Evolutionary conservation across 2,113 vertebrate species (phyloP), one percentile per base, ranked within the genome.

Genomic region (Cebus imitator): DNA sequence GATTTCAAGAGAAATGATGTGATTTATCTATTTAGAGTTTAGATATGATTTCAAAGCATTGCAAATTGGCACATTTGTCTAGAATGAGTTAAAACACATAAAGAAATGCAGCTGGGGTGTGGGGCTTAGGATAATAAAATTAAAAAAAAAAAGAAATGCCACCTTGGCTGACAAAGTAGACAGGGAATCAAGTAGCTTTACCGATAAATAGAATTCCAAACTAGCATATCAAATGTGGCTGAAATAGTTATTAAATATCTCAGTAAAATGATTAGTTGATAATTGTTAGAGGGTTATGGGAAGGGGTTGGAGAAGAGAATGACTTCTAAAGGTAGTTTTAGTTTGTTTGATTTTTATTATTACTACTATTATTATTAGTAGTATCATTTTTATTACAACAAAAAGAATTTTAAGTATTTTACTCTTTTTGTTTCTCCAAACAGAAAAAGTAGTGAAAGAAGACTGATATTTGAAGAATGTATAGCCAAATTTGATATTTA

Each of bases 21-120:
- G 14, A 23, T 88, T 94, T 96, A 68, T 94, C 78, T 91, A 91
- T 9, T 87, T 23, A 72, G 70, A 40, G 13, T 79, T 95, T 90
- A 80, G 73, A 14, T 45, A 35, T 48, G 88, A 84, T 90, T 86
- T 55, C 58, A 79, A 58, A 86, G 45, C 79, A 45, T 87, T 95
- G 95, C 70, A 95, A 27, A 89, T n/a, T 50, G 55, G 61, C 73
- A 40, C 12, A 3, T 89, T 96, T 85, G 52, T 93, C 89, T 87
- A 75, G 72, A 82, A 83, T 30, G 70, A 83, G 35, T 43, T 25
- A 48, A 70, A 45, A 68, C 8, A 87, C 70, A 90, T 81, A 79
- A 73, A 87, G n/a, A 91, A 61, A 76, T n/a, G 4, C 35, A 45
- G 68, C 4, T 9, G 2, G 48, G 48, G 48, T 11, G 48, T 2